Conservation (phyloP, 2,113 vertebrate species). For the Serinus canaria region DNA sequence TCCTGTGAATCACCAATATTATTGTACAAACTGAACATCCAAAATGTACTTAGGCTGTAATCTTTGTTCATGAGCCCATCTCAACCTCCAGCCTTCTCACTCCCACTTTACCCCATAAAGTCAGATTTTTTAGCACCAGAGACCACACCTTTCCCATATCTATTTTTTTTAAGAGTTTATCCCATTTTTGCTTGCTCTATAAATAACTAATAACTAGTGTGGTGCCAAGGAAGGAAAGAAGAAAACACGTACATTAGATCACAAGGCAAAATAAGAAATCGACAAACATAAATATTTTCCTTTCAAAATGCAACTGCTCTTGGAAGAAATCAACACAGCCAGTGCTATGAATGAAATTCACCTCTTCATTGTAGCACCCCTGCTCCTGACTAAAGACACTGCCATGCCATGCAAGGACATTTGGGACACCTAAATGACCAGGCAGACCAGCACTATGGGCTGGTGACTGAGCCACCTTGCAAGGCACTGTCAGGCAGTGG, state of each 20-base stretch:
- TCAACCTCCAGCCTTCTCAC: not conserved
- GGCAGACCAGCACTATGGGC: accelerated
- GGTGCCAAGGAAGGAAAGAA: not conserved
- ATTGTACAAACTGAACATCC: not conserved
- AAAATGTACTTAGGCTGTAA: not conserved
- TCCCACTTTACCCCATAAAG: not conserved
- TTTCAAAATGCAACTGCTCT: not conserved
- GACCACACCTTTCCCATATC: not conserved
- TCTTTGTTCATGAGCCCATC: not conserved
- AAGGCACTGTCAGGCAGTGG: accelerated
- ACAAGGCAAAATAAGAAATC: not conserved
- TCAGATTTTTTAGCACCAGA: not conserved
- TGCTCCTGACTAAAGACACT: not conserved
- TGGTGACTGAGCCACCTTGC: too few species aligned
- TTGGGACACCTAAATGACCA: accelerated
- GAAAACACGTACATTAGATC: not conserved
- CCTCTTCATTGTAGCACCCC: not conserved
- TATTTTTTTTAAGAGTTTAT: not conserved
- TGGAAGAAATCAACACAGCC: not conserved
- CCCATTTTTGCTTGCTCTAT: not conserved
- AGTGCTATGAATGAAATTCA: not conserved
- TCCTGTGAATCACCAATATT: not conserved
- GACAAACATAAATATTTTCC: not conserved
- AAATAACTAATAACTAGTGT: not conserved
- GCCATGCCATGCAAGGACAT: not conserved